A percentile compares a stretch with the other conserved stretches of the same genome.
Evolutionary conservation across 2,888 invertebrate genomes (phyloP).

Genomic region (Lysandra coridon): DNA sequence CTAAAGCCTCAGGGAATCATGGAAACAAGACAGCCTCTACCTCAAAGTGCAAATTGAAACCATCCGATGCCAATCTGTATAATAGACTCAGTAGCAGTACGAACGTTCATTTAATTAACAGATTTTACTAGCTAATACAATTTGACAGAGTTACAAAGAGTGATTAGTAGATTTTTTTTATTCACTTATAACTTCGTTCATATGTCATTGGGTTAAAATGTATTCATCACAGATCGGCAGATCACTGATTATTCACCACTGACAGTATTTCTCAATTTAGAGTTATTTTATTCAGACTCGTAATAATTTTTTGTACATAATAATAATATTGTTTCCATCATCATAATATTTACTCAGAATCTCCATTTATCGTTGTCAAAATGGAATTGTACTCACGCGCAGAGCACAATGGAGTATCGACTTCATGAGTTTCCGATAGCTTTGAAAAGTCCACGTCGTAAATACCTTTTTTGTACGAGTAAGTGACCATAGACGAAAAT

Average conservation of each 20-base stretch:
- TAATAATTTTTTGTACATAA: too few relatives aligned
- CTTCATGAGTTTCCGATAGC: constrained; percentile 90
- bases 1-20: constrained; percentile 25
- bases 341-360: not conserved
- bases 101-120: constrained; percentile 1
- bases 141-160: not conserved
- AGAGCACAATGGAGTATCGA: constrained; percentile 93
- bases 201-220: too few relatives aligned
- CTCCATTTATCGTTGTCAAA: constrained; percentile 31
- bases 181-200: not conserved
- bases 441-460: constrained; percentile 94
- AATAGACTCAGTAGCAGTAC: not conserved
- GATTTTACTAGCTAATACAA: not conserved
- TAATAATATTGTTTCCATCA: too few relatives aligned
- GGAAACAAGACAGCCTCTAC: constrained; percentile 6
- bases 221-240: too few relatives aligned
- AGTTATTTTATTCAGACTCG: too few relatives aligned
- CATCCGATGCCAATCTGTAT: constrained; percentile 19
- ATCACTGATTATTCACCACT: too few relatives aligned
- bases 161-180: not conserved
- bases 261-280: too few relatives aligned
- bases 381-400: constrained; percentile 81
- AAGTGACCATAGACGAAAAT: constrained; percentile 89
- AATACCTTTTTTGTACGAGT: constrained; percentile 84
- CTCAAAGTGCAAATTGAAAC: constrained; percentile 25